Evolutionary conservation across 2,797 vertebrate genomes (phyloP).

Genomic region (Danio choprae): DNA sequence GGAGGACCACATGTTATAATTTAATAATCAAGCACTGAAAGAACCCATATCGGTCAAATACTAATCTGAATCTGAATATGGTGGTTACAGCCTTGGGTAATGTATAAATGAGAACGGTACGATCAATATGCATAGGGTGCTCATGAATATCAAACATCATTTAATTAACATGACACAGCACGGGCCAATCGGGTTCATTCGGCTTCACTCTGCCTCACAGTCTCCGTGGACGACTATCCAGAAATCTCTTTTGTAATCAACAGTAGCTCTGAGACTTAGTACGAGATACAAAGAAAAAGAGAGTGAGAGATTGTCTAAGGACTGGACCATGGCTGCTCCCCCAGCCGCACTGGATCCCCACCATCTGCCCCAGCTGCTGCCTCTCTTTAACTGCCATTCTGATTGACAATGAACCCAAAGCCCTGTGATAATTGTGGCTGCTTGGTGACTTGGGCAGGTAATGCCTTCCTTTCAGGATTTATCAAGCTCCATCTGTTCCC

Average conservation of each 20-base stretch:
- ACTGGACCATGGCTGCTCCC: slow-evolving; percentile 86
- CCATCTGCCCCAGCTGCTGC: slow-evolving; percentile 97
- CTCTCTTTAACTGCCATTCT: slow-evolving; percentile 87
- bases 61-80: slow-evolving; percentile 39
- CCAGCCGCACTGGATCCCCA: slow-evolving; percentile 86
- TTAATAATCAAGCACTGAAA: slow-evolving; percentile 24
- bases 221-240: slow-evolving; percentile 53
- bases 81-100: slow-evolving; percentile 1
- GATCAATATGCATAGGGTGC: slow-evolving; percentile 47
- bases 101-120: slow-evolving; percentile 19
- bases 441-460: slow-evolving; percentile 88
- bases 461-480: slow-evolving; percentile 90
- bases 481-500: slow-evolving; percentile 89
- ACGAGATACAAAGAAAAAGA: slow-evolving; percentile 55
- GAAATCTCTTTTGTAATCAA: slow-evolving; percentile 53
- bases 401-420: slow-evolving; percentile 93
- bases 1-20: slow-evolving; percentile 9
- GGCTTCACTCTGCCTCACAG: not conserved
- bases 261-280: slow-evolving; percentile 64
- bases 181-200: slow-evolving; percentile 47
- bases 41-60: slow-evolving; percentile 49
- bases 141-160: slow-evolving; percentile 49
- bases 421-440: slow-evolving; percentile 90
- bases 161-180: slow-evolving; percentile 51
- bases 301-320: slow-evolving; percentile 71